Evolutionary conservation across 2,888 invertebrate genomes (phyloP), one percentile per base, ranked within the genome.

Genomic region (Xylocampa areola): DNA sequence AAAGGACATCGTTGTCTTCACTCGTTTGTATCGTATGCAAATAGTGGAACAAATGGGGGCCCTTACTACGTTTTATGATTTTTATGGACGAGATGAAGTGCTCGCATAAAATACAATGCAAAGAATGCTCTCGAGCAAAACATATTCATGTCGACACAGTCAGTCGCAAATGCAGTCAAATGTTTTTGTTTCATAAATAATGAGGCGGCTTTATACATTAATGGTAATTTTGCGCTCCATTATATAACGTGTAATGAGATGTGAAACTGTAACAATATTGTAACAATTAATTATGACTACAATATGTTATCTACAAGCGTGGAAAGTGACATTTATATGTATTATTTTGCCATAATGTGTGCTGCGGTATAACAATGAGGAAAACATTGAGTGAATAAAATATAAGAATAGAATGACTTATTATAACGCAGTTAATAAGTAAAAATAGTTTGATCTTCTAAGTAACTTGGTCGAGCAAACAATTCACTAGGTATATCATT

Each of bases 21-120:
- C 77, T 79, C 82, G 87, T 85, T 89, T 91, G 89, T 90, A 89
- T 91, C 88, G 87, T 86, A 92, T 91, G 93, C 91, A 92, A 93
- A 93, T 91, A 92, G 83, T 85, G 77, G 83, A 85, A 85, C 84
- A 85, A 91, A 91, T 88, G 88, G 85, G 84, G 69, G 62, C 84
- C 88, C 86, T 86, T 81, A 85, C 80, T 81, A 86, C 84, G 80
- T 86, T 89, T 89, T 90, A 91, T 90, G 87, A 87, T 88, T 90
- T 87, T 90, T 90, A 88, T 87, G 79, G 76, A 83, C 82, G 78
- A 70, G 76, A 77, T 79, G 77, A 71, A 71, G 61, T 57, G 66
- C 62, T 75, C 73, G 67, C 74, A 77, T 82, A 84, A 83, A 84
- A 84, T 76, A 80, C 80, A 81, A 82, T 80, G 83, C 80, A 81